Percentiles rank a stretch among this genome's conserved stretches.
These are phyloP conservation scores for Drosophila tanythrix DNA, from an alignment of 2,888 invertebrate species.

Conservation along the genomic window DNA sequence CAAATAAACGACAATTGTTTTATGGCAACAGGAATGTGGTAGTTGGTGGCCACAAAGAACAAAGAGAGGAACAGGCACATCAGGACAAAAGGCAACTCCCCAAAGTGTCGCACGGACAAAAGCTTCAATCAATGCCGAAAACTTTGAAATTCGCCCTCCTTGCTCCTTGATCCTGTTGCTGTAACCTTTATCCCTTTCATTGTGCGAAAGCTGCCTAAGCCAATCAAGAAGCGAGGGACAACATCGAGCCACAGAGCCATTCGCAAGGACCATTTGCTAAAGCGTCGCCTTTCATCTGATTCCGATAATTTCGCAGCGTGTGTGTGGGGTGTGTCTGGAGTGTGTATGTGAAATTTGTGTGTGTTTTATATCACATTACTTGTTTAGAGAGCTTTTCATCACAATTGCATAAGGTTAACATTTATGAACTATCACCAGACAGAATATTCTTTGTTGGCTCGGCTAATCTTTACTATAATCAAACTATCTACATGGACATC, in stretches of 20 bases:
- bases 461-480: neutral
- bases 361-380: neutral
- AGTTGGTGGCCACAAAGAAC: neutral
- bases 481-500: neutral
- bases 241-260: constrained; percentile 31
- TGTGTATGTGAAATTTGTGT: neutral
- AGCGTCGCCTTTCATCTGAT: constrained; percentile 43
- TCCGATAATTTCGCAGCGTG: constrained; percentile 2
- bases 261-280: constrained; percentile 53
- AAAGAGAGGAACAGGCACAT: neutral
- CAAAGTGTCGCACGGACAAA: constrained; percentile 57
- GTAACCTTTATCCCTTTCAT: constrained; percentile 63
- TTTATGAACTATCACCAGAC: neutral
- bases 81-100: constrained; percentile 21
- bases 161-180: constrained; percentile 57
- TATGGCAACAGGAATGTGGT: constrained; percentile 21
- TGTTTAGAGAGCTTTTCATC: constrained; percentile 19
- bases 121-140: constrained; percentile 66
- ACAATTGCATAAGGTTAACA: constrained; percentile 14
- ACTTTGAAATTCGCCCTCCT: constrained; percentile 43
- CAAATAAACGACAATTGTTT: constrained; percentile 65
- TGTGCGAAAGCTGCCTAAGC: constrained; percentile 68
- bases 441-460: neutral
- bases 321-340: neutral
- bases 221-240: constrained; percentile 62